Base-by-base conservation (phyloP, 1,140 invertebrate species). In the Coptotermes formosanus region DNA sequence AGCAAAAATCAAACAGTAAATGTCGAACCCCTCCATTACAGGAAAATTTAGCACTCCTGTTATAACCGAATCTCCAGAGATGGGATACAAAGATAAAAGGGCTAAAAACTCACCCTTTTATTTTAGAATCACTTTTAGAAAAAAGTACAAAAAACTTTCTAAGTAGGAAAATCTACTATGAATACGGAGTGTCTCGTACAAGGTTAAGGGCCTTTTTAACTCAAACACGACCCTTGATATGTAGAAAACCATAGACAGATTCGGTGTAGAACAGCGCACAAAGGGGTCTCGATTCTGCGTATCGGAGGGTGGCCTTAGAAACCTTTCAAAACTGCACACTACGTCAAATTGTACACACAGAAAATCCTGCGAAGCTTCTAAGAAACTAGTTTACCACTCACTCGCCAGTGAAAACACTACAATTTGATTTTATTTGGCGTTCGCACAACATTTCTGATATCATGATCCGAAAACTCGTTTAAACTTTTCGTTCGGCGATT, bases 221-320 rank as follows among this genome's bases (percentile, higher is more conserved):
- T 75, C 64, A 75, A 75, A 75, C 64, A 75, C 25, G 64, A 30
- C n/a, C 64, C 64, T 30, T 75, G 64, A 75, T 75, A 75, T 75
- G 64, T 75, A 75, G 64, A 30, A 30, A 75, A 75, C n/a, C n/a
- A 75, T 30, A 75, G 25, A 75, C 25, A 30, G n/a, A 75, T 75
- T n/a, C 64, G n/a, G n/a, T 64, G 12, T 64, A 64, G n/a, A 16
- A 75, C 11, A 75, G 16, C 25, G 6, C 25, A 8, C 25, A 19
- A 1, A 11, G 25, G 64, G 14, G 14, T 16, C 64, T 75, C 25
- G 30, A 12, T 30, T 75, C 64, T 75, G 64, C 25, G 30, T 75
- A 75, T 25, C 64, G 25, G 64, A 75, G 25, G 64, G 25, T 64
- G 59, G 38, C 38, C 38, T 48, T 48, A 11, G 48, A 11, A 11